These are phyloP conservation scores for Bufo bufo DNA, from an alignment of 2,113 vertebrate genomes.

Conservation along the genomic window DNA sequence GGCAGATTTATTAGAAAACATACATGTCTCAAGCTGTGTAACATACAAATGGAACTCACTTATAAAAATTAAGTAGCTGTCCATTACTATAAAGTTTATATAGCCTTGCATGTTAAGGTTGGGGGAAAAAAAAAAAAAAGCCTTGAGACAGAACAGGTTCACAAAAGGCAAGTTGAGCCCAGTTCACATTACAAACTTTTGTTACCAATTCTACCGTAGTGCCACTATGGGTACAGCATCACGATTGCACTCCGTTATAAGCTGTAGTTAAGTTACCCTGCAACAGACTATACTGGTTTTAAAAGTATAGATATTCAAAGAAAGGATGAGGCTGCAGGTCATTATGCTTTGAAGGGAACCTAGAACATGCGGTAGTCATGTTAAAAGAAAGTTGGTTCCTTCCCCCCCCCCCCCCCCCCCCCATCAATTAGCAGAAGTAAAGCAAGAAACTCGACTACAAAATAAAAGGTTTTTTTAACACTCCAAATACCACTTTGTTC, in stretches of 20 bases:
- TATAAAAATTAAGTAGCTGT: slow-evolving; percentile 15
- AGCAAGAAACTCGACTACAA: not conserved
- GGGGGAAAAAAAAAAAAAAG: not conserved
- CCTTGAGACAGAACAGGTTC: not conserved
- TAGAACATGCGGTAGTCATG: not conserved
- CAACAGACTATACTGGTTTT: not conserved
- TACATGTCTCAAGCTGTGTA: slow-evolving; percentile 11
- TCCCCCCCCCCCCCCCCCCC: too few species aligned
- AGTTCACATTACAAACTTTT: not conserved
- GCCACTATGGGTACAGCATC: not conserved
- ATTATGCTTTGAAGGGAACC: not conserved
- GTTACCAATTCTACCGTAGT: not conserved
- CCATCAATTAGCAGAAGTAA: not conserved
- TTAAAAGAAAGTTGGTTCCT: not conserved
- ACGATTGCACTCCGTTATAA: not conserved
- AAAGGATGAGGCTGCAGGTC: not conserved
- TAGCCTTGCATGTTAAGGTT: not conserved
- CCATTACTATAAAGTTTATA: not conserved
- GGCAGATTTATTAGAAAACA: slow-evolving; percentile 42
- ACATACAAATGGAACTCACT: slow-evolving; percentile 36
- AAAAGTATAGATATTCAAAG: not conserved
- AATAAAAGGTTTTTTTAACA: not conserved
- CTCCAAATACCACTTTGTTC: not conserved
- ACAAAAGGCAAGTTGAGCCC: not conserved
- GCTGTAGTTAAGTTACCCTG: not conserved